Percentiles rank a stretch among this genome's conserved stretches.
Evolutionary conservation across 2,797 vertebrate genomes (phyloP).

Genomic region (Aeoliscus strigatus): DNA sequence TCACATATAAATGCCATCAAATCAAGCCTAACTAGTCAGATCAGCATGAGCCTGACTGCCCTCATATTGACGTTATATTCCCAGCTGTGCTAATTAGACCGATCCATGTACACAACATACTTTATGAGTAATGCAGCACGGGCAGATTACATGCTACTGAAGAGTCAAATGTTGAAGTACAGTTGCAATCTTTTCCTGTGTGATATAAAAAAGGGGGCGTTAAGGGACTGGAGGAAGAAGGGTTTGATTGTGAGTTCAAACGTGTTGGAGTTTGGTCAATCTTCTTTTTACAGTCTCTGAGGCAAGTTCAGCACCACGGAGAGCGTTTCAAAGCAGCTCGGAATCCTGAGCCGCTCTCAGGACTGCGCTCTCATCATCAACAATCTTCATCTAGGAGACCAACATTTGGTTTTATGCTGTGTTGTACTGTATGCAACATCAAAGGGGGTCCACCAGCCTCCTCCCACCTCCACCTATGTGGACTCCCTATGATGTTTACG

Average conservation of each 20-base stretch:
- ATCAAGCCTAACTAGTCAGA: conserved; percentile 38
- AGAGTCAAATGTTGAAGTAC: conserved; percentile 29
- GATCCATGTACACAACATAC: conserved; percentile 29
- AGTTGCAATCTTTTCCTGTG: too few relatives aligned
- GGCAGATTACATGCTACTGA: conserved; percentile 22
- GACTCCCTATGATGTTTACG: too few relatives aligned
- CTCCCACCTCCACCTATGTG: too few relatives aligned
- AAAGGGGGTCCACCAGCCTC: too few relatives aligned
- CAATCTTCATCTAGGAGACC: too few relatives aligned
- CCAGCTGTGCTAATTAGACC: conserved; percentile 54
- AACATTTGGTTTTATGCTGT: too few relatives aligned
- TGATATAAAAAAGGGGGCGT: conserved; percentile 11
- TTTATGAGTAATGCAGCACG: conserved; percentile 23
- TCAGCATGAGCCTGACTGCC: conserved; percentile 27
- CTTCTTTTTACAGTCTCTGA: conserved; percentile 38
- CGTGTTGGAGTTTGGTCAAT: conserved; percentile 32
- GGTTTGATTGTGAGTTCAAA: conserved; percentile 37
- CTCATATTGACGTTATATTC: conserved; percentile 45
- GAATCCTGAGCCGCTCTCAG: conserved; percentile 19
- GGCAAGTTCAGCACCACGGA: conserved; percentile 69
- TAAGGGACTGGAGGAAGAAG: conserved; percentile 18
- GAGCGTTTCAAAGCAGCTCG: conserved; percentile 51
- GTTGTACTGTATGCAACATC: too few relatives aligned
- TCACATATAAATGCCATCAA: conserved; percentile 29
- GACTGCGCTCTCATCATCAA: conserved; percentile 5